phyloP scores from a whole-genome alignment of 1,140 invertebrate genomes.

The Drosophila tropicalis region DNA sequence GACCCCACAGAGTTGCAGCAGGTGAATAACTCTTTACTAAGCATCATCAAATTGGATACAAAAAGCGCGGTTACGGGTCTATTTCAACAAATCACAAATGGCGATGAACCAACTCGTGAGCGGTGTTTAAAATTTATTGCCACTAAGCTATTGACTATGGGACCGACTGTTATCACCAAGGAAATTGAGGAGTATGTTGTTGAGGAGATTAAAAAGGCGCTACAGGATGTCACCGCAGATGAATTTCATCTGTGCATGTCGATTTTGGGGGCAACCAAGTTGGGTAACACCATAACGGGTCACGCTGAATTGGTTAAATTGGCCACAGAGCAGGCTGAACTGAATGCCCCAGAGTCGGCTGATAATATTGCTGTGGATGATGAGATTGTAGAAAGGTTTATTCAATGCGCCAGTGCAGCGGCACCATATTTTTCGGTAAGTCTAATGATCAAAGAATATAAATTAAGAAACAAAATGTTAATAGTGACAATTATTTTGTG shows the following conservation, averaged over 20 bases:
- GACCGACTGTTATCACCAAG: constrained; percentile 90
- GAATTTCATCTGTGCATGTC: constrained; percentile 96
- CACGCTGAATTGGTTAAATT: constrained; percentile 94
- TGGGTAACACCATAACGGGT: constrained; percentile 91
- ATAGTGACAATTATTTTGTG: constrained; percentile 40
- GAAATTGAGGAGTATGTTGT: constrained; percentile 95
- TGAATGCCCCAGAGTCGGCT: constrained; percentile 87
- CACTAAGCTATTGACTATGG: constrained; percentile 91
- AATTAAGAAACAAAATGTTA: too few relatives aligned
- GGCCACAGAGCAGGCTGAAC: constrained; percentile 91
- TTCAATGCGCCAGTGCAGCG: constrained; percentile 93
- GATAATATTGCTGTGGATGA: constrained; percentile 91
- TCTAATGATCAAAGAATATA: constrained; percentile 39
- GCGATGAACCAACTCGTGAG: constrained; percentile 90
- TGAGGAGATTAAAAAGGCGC: constrained; percentile 93
- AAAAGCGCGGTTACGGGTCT: constrained; percentile 91
- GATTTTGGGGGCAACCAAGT: constrained; percentile 90
- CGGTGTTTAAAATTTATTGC: constrained; percentile 94
- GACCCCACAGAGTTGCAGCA: constrained; percentile 91
- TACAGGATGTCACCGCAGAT: constrained; percentile 94
- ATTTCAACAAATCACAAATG: constrained; percentile 93
- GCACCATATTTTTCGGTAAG: constrained; percentile 94
- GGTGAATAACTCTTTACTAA: constrained; percentile 88
- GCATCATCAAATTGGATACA: constrained; percentile 85
- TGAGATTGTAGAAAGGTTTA: constrained; percentile 90